Percentiles rank a stretch among this genome's conserved stretches.
phyloP scores from a whole-genome alignment of 1,140 invertebrate genomes.

The Trigoniulus corallinus region DNA sequence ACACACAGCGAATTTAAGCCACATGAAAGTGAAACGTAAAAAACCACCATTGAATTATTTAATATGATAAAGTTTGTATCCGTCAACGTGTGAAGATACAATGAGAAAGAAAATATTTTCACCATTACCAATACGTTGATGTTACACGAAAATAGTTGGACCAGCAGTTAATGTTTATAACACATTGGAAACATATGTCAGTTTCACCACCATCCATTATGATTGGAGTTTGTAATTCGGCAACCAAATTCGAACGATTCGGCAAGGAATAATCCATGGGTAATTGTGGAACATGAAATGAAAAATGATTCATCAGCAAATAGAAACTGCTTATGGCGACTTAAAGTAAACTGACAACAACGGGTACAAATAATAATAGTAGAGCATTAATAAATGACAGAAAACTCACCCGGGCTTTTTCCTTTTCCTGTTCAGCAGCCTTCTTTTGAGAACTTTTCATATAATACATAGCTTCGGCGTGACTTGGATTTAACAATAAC shows the following conservation, averaged over 20 bases:
- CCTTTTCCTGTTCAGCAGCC: background rate
- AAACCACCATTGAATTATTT: no score
- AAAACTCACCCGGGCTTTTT: background rate
- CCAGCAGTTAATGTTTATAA: no score
- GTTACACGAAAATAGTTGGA: no score
- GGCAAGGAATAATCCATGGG: background rate
- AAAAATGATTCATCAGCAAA: background rate
- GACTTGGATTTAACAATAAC: slow-evolving; percentile 55
- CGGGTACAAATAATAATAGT: no score
- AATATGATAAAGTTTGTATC: no score
- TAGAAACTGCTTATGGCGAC: background rate
- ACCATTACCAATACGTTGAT: no score
- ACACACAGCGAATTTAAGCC: no score
- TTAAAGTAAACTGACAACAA: background rate
- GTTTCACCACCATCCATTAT: background rate
- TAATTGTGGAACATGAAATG: background rate
- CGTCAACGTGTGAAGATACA: no score
- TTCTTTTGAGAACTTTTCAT: slow-evolving; percentile 21
- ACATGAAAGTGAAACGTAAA: no score
- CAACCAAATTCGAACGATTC: background rate
- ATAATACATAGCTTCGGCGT: slow-evolving; percentile 66
- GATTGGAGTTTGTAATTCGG: background rate
- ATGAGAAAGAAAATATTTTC: no score
- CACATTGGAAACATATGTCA: no score
- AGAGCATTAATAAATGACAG: background rate